These are phyloP conservation scores for Icerya purchasi DNA, from an alignment of 2,888 invertebrate species.

Conservation along the genomic window DNA sequence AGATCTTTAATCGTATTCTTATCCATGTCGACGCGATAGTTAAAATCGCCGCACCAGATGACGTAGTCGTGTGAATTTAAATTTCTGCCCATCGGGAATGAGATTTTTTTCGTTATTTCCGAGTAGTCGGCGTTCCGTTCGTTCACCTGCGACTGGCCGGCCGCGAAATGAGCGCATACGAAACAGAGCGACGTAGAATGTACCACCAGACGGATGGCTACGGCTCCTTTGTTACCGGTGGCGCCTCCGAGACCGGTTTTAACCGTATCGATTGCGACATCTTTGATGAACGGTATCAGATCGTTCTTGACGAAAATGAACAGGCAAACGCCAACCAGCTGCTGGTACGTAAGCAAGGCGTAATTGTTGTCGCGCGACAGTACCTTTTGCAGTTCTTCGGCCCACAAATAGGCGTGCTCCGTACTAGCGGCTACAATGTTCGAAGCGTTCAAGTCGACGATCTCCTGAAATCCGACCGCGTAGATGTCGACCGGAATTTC, in stretches of 20 bases:
- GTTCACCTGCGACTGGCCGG: constrained; percentile 84
- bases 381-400: constrained; percentile 79
- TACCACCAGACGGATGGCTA: constrained; percentile 74
- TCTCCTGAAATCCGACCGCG: constrained; percentile 97
- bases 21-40: constrained; percentile 89
- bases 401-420: constrained; percentile 86
- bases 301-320: constrained; percentile 83
- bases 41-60: constrained; percentile 99
- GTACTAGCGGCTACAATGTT: constrained; percentile 92
- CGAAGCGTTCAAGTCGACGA: constrained; percentile 93
- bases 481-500: constrained; percentile 68
- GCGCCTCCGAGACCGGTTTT: constrained; percentile 97
- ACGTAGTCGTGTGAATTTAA: constrained; percentile 91
- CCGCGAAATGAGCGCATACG: constrained; percentile 96
- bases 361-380: constrained; percentile 71
- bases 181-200: constrained; percentile 90
- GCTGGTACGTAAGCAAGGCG: constrained; percentile 76
- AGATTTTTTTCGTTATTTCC: constrained; percentile 77
- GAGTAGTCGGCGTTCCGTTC: constrained; percentile 93
- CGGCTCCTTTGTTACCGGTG: constrained; percentile 91
- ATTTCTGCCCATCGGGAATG: constrained; percentile 77
- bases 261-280: constrained; percentile 84
- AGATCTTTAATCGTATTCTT: constrained; percentile 80
- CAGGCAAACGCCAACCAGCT: constrained; percentile 90
- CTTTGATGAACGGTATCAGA: constrained; percentile 67